Base-by-base conservation (phyloP, 2,113 vertebrate genomes). In the Menura novaehollandiae region DNA sequence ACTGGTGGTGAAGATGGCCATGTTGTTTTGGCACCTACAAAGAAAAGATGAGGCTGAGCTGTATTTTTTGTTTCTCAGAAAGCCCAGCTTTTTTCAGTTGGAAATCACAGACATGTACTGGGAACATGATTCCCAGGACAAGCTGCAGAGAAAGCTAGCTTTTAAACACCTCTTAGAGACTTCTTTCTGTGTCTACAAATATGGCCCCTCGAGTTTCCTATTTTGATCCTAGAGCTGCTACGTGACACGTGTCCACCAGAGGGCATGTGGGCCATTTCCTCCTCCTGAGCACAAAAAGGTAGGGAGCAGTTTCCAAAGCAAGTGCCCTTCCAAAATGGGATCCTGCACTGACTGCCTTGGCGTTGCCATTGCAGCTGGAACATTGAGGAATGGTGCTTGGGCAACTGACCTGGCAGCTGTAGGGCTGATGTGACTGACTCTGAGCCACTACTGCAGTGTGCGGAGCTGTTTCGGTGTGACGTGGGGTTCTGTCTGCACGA, bases 201-300 rank as follows among this genome's bases (percentile, higher is more conserved):
- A 96, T 91, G 96, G 91, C 94, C 71, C 73, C 95, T 91, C 82
- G 59, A 91, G 56, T 39, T 73, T 84, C 47, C 80, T 78, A 60
- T 33, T 68, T 72, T n/a, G 76, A 83, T 92, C 35, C 64, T 30
- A 15, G 74, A 49, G 62, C 78, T 96, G 96, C 86, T 92, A 53
- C 84, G 67, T 73, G 85, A 44, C 60, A 75, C 93, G 89, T 93
- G 90, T 95, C 97, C 97, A 97, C 96, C 96, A 97, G 97, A 97
- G 97, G 97, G 97, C 97, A 94, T 62, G 81, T 96, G 66, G 97
- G 94, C 91, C 78, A 93, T 72, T 93, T 79, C 74, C 68, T 71
- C 92, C 56, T 94, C 63, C 69, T 16, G 20, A 44, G 51, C 76
- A n/a, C 72, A 69, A n/a, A 86, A 46, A 41, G 22, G 44, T 35